A percentile compares a stretch with the other conserved stretches of the same genome.
phyloP scores from a whole-genome alignment of 2,888 invertebrate genomes.

The Cistogaster globosa region DNA sequence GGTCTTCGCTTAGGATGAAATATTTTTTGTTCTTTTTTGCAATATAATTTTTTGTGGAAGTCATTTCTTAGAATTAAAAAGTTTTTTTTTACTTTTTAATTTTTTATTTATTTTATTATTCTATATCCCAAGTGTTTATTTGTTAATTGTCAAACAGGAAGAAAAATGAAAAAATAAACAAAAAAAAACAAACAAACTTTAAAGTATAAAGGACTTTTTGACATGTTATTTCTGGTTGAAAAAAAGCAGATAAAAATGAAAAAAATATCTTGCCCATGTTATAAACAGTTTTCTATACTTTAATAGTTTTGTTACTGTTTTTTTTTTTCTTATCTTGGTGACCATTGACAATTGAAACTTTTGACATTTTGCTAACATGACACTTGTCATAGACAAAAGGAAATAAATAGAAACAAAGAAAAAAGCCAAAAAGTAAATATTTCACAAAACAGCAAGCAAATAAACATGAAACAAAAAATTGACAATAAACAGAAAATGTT shows the following conservation, averaged over 20 bases:
- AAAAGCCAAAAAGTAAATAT: slow-evolving; percentile 4
- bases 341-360: slow-evolving; percentile 65
- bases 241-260: neutral
- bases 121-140: slow-evolving; percentile 38
- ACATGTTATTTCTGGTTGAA: slow-evolving; percentile 43
- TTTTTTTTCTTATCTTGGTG: slow-evolving; percentile 20
- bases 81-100: no score
- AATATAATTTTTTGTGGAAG: no score
- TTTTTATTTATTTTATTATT: neutral
- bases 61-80: no score
- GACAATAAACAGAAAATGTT: neutral
- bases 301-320: slow-evolving; percentile 11
- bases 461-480: neutral
- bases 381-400: slow-evolving; percentile 44
- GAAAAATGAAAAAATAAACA: neutral
- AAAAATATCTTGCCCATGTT: slow-evolving; percentile 1
- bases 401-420: neutral
- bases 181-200: neutral
- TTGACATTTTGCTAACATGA: slow-evolving; percentile 61
- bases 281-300: neutral
- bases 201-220: slow-evolving; percentile 47
- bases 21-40: no score
- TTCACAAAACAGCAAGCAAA: neutral
- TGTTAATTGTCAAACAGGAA: slow-evolving; percentile 47
- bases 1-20: no score